Evolutionary conservation across 2,888 invertebrate species (phyloP).

Genomic region (Steinernema scapterisci): DNA sequence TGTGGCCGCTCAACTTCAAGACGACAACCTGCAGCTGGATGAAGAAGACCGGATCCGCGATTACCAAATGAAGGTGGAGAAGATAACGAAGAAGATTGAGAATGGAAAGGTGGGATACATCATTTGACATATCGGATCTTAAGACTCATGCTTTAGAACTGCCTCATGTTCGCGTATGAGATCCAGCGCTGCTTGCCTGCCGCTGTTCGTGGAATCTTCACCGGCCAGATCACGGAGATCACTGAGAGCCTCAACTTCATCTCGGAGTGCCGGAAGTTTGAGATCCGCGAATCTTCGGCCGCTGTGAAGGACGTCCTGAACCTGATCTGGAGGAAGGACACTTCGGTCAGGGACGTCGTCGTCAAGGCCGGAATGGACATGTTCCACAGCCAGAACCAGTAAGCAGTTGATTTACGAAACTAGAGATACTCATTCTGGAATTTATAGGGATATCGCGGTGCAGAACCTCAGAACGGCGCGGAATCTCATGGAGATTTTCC

Average conservation of each 20-base stretch:
- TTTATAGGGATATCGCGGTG: slow-evolving; percentile 21
- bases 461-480: slow-evolving; percentile 71
- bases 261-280: slow-evolving; percentile 72
- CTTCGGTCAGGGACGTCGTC: slow-evolving; percentile 43
- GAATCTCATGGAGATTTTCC: slow-evolving; percentile 73
- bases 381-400: slow-evolving; percentile 48
- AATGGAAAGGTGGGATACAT: background rate
- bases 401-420: background rate
- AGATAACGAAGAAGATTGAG: background rate
- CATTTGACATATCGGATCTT: background rate
- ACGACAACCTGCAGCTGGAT: slow-evolving; percentile 32
- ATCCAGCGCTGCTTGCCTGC: slow-evolving; percentile 39
- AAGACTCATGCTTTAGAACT: slow-evolving; percentile 42
- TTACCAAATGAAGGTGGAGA: slow-evolving; percentile 22
- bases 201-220: slow-evolving; percentile 44
- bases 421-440: background rate
- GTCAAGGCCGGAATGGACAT: slow-evolving; percentile 45
- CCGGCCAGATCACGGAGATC: slow-evolving; percentile 49
- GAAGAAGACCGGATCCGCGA: slow-evolving; percentile 36
- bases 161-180: slow-evolving; percentile 44
- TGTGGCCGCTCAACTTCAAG: background rate
- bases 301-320: slow-evolving; percentile 44
- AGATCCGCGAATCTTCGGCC: slow-evolving; percentile 38
- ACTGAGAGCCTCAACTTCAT: slow-evolving; percentile 83
- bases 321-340: slow-evolving; percentile 49